phyloP scores from a whole-genome alignment of 2,113 vertebrate genomes.

The Callospermophilus lateralis region DNA sequence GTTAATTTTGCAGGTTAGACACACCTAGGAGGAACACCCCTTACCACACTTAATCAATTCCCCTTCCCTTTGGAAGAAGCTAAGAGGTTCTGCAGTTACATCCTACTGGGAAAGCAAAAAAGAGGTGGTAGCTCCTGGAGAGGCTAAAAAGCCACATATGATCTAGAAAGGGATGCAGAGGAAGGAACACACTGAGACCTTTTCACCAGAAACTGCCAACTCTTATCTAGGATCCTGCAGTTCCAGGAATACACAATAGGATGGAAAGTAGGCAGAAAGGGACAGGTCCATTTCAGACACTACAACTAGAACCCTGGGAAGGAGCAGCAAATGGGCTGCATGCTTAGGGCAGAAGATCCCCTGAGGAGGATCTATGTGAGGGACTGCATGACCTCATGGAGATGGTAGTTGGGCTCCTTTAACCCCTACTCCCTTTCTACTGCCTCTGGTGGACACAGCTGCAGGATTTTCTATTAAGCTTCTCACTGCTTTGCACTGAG shows the following conservation, averaged over 20 bases:
- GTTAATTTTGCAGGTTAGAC: conserved; percentile 55
- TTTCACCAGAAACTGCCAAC: conserved; percentile 91
- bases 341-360: not conserved
- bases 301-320: conserved; percentile 90
- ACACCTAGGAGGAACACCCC: conserved; percentile 74
- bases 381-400: not conserved
- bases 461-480: conserved; percentile 86
- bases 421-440: not conserved
- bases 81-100: not conserved
- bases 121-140: not conserved
- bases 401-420: not conserved
- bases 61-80: not conserved
- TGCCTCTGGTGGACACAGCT: not conserved
- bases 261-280: conserved; percentile 71
- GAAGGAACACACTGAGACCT: fast-evolving
- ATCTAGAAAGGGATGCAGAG: not conserved
- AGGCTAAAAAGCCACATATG: not conserved
- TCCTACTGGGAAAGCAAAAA: not conserved
- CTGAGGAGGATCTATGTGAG: not conserved
- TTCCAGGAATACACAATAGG: conserved; percentile 85
- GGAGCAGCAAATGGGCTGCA: not conserved
- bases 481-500: conserved; percentile 89
- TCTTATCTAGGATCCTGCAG: conserved; percentile 93
- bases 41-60: too few relatives aligned
- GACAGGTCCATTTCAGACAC: conserved; percentile 90